Evolutionary conservation across 2,797 vertebrate genomes (phyloP).

Genomic region (Gallinago stenura): DNA sequence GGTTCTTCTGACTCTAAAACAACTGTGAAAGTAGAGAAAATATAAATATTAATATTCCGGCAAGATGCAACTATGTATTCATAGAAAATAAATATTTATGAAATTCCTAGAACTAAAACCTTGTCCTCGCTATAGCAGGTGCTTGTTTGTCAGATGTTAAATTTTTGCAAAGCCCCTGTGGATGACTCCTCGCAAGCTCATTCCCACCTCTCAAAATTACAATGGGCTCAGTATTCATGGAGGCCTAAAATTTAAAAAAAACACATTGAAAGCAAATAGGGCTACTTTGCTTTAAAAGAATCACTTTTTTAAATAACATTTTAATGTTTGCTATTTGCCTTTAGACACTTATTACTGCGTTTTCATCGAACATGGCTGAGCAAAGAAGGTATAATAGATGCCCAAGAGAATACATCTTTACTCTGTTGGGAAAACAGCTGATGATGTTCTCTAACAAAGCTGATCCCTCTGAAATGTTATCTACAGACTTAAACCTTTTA

Average conservation of each 20-base stretch:
- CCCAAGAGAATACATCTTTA: neutral
- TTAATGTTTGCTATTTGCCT: neutral
- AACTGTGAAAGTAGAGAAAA: conserved; percentile 22
- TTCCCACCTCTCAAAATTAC: neutral
- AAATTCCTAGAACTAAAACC: neutral
- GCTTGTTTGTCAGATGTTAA: neutral
- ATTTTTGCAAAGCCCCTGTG: neutral
- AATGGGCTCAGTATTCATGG: neutral
- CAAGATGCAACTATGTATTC: neutral
- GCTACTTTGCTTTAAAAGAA: neutral
- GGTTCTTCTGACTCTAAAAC: conserved; percentile 13
- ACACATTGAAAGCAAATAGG: neutral
- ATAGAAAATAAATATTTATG: conserved; percentile 25
- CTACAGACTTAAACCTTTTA: neutral
- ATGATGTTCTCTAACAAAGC: neutral
- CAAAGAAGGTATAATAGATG: neutral
- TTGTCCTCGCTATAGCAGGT: neutral
- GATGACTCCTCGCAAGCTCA: neutral
- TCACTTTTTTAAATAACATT: neutral
- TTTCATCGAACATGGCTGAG: neutral
- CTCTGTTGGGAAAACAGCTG: neutral
- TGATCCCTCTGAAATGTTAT: neutral
- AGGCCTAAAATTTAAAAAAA: neutral
- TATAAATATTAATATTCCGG: neutral
- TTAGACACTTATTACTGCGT: neutral